Evolutionary conservation across 2,888 invertebrate genomes (phyloP).

Genomic region (Lacanobia wlatinum): DNA sequence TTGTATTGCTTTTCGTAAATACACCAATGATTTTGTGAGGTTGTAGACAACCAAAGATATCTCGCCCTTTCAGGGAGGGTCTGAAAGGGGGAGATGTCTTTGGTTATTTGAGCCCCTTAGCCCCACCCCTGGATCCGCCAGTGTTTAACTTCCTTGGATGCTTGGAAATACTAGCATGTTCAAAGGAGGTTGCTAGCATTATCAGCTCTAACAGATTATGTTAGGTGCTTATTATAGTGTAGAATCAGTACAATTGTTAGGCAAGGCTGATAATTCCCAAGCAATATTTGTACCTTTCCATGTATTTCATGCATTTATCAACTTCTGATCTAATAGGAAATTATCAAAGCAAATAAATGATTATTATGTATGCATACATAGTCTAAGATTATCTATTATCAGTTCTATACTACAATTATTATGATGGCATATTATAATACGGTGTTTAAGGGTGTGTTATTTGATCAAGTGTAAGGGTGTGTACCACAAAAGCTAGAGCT

Average conservation of each 20-base stretch:
- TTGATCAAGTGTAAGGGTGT: too few relatives aligned
- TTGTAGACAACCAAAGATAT: too few relatives aligned
- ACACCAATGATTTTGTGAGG: too few relatives aligned
- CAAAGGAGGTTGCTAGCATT: too few relatives aligned
- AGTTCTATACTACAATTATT: neutral
- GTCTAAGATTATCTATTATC: neutral
- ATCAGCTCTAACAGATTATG: neutral
- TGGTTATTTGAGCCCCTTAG: too few relatives aligned
- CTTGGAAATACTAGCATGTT: neutral
- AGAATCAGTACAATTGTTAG: neutral
- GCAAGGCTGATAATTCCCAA: neutral
- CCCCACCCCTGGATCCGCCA: too few relatives aligned
- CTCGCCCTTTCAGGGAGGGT: too few relatives aligned
- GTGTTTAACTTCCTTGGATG: neutral
- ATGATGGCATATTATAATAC: neutral
- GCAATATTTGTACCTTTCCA: neutral
- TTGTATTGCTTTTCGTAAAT: too few relatives aligned
- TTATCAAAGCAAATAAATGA: neutral
- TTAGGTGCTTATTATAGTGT: neutral
- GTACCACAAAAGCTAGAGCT: too few relatives aligned
- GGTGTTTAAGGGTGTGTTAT: neutral
- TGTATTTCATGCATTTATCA: neutral
- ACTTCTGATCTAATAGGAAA: neutral
- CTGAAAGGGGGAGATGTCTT: too few relatives aligned
- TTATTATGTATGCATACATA: neutral